Evolutionary conservation across 2,113 vertebrate species (phyloP).

Genomic region (Danionella cerebrum): DNA sequence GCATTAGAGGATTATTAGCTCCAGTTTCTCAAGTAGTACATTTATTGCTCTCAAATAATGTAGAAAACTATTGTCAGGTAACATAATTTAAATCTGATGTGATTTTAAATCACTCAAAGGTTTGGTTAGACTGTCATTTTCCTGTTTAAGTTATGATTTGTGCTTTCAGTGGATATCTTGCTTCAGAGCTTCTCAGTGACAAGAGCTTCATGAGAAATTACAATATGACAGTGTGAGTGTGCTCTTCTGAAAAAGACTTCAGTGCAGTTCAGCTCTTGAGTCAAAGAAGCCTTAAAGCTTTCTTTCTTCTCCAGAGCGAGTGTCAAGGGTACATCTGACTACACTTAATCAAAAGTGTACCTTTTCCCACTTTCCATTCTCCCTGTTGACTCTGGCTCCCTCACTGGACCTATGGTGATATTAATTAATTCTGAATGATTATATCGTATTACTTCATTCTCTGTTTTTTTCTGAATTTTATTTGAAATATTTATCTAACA

Average conservation of each 20-base stretch:
- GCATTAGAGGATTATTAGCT: no score
- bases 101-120: background rate
- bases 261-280: background rate
- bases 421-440: constrained; percentile 10
- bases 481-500: no score
- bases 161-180: background rate
- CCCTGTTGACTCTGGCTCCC: constrained; percentile 3
- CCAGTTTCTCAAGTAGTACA: no score
- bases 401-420: constrained; percentile 5
- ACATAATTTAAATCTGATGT: background rate
- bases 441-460: constrained; percentile 5
- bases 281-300: background rate
- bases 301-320: background rate
- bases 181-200: background rate
- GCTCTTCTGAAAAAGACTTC: background rate
- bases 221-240: background rate
- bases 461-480: background rate
- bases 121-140: background rate
- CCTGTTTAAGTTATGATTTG: background rate
- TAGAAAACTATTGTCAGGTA: no score
- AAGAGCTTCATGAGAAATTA: background rate
- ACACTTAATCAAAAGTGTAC: constrained; percentile 4
- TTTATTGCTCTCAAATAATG: no score
- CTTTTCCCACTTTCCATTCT: background rate
- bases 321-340: background rate